Evolutionary conservation across 2,797 vertebrate species (phyloP), one percentile per base, ranked within the genome.

Genomic region (Allobates femoralis): DNA sequence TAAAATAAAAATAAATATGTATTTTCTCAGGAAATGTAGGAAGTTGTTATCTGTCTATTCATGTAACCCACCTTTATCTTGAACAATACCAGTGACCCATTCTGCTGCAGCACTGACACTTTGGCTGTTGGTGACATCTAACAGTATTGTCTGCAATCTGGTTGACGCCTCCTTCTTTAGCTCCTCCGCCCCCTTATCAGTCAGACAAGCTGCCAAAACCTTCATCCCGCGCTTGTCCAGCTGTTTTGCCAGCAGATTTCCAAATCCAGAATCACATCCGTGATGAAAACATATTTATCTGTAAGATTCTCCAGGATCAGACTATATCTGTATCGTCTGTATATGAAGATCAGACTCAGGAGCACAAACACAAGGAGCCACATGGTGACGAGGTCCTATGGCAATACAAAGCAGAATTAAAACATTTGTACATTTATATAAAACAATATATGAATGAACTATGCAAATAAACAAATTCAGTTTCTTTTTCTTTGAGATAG

Each of bases 161-260:
- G 75, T 79, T 19, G 79, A 87, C 1, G 86, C 60, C 76, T 64
- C 86, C 26, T 85, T 87, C 53, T 83, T 87, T 23, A 87, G 80
- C 5, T 71, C 64, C 34, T 95, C 94, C 0, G 94, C 95, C 10
- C 96, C 96, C 87, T 94, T 94, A 84, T 96, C 94, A 0, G 96
- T 95, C 66, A 96, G 91, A 74, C 96, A 96, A 46, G 94, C 94
- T 0, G 95, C 96, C 85, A 96, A 89, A 60, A 96, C 96, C 0
- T 10, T 90, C 89, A 96, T 95, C 23, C 96, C 96, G 83, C 87
- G 93, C 0, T 92, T 92, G 83, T 96, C 95, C 0, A 96, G 93
- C 34, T 91, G 92, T 89, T 91, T 94, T 53, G 96, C 96, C 75
- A 96, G 89, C 81, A 87, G 7, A 0, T 96, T 95, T 55, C 97